Conservation (phyloP, 2,113 vertebrate genomes). For the Mobula hypostoma region DNA sequence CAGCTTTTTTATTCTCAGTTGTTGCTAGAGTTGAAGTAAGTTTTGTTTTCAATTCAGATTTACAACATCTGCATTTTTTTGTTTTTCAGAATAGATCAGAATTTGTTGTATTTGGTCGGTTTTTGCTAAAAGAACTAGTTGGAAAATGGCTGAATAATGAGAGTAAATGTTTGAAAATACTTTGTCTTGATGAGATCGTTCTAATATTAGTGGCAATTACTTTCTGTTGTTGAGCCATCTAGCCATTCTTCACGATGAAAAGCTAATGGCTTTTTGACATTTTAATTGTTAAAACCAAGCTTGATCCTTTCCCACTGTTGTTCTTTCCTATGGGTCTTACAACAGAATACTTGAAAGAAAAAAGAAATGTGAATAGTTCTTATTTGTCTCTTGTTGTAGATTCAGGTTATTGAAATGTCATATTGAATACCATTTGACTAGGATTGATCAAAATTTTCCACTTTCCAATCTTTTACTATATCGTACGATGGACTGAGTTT, state of each 20-base stretch:
- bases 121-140: neutral
- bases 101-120: neutral
- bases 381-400: neutral
- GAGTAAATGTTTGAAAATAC: neutral
- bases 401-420: neutral
- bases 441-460: neutral
- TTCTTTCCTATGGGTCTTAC: neutral
- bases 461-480: neutral
- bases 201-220: neutral
- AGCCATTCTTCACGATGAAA: neutral
- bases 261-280: neutral
- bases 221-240: neutral
- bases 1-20: too few relatives aligned
- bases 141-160: neutral
- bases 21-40: too few relatives aligned
- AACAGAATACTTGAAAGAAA: neutral
- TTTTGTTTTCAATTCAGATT: too few relatives aligned
- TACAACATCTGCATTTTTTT: too few relatives aligned
- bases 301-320: neutral
- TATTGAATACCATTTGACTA: neutral
- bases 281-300: neutral
- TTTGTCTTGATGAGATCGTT: neutral
- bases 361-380: neutral
- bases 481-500: neutral
- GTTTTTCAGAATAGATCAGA: neutral